These are phyloP conservation scores for Drosophila mercatorum DNA, from an alignment of 2,888 invertebrate genomes.

Conservation along the genomic window DNA sequence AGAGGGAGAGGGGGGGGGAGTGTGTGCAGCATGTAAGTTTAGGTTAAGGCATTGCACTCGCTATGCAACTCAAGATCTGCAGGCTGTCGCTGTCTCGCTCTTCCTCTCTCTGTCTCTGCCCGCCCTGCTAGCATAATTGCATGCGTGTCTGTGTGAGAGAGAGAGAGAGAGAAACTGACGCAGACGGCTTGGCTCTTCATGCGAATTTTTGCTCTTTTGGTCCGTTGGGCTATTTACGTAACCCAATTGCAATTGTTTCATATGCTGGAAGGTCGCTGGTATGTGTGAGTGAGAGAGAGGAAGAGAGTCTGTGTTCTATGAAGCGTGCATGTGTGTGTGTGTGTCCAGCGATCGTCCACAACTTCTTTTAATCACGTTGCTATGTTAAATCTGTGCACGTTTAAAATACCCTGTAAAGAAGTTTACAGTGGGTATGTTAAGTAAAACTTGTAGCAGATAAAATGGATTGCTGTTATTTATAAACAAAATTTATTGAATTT, in stretches of 20 bases:
- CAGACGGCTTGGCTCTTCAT: conserved; percentile 31
- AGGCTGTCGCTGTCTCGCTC: background rate
- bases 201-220: conserved; percentile 22
- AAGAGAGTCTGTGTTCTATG: conserved; percentile 38
- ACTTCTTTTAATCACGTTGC: conserved; percentile 30
- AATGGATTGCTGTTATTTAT: background rate
- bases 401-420: conserved; percentile 33
- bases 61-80: conserved; percentile 23
- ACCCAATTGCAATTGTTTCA: conserved; percentile 60
- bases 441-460: background rate
- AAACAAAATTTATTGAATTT: background rate
- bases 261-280: conserved; percentile 56
- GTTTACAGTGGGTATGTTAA: background rate
- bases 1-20: background rate
- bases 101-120: background rate
- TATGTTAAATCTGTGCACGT: conserved; percentile 43
- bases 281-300: conserved; percentile 11
- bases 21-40: conserved; percentile 20
- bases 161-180: background rate
- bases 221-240: conserved; percentile 56
- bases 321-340: conserved; percentile 25
- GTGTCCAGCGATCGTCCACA: conserved; percentile 22
- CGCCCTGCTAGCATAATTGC: background rate
- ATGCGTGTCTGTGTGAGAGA: background rate
- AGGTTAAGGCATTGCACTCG: conserved; percentile 46